A percentile compares a stretch with the other conserved stretches of the same genome.
These are phyloP conservation scores for Apogon talboti DNA, from an alignment of 2,797 vertebrate genomes.

Conservation along the genomic window DNA sequence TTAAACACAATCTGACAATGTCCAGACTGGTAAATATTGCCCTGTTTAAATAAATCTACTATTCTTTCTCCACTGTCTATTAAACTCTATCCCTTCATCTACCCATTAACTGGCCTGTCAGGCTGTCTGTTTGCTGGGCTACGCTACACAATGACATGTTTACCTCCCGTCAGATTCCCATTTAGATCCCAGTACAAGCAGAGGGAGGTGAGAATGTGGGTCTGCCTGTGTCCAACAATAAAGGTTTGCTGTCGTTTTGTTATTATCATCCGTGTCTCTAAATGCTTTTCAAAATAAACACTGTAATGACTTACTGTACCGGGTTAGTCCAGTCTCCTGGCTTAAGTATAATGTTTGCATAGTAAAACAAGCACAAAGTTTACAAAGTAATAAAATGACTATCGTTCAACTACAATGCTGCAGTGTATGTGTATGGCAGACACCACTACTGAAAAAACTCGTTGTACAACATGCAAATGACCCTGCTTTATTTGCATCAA, in stretches of 20 bases:
- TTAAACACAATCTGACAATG: slow-evolving; percentile 65
- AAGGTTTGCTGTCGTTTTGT: slow-evolving; percentile 30
- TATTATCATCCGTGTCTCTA: slow-evolving; percentile 8
- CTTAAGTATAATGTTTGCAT: slow-evolving; percentile 2
- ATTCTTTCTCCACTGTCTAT: slow-evolving; percentile 47
- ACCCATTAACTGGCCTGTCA: slow-evolving; percentile 77
- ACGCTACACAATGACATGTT: slow-evolving; percentile 70
- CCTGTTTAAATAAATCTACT: slow-evolving; percentile 59
- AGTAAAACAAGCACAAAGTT: neutral
- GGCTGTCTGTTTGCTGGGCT: slow-evolving; percentile 68
- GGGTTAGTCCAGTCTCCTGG: slow-evolving; percentile 1
- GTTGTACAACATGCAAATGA: slow-evolving; percentile 4
- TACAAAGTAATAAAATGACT: slow-evolving; percentile 11
- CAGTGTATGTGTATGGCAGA: neutral
- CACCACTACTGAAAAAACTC: neutral
- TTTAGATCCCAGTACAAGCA: slow-evolving; percentile 69
- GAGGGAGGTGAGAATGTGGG: slow-evolving; percentile 21
- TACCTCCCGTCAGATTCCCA: slow-evolving; percentile 77
- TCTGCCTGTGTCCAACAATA: slow-evolving; percentile 36
- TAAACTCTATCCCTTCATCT: slow-evolving; percentile 75
- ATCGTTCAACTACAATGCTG: too few relatives aligned
- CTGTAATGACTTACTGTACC: neutral
- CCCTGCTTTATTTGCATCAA: neutral
- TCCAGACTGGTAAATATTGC: slow-evolving; percentile 67
- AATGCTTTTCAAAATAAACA: slow-evolving; percentile 42